Conservation (phyloP, 1,140 invertebrate species). For the Drosophila repletoides region DNA sequence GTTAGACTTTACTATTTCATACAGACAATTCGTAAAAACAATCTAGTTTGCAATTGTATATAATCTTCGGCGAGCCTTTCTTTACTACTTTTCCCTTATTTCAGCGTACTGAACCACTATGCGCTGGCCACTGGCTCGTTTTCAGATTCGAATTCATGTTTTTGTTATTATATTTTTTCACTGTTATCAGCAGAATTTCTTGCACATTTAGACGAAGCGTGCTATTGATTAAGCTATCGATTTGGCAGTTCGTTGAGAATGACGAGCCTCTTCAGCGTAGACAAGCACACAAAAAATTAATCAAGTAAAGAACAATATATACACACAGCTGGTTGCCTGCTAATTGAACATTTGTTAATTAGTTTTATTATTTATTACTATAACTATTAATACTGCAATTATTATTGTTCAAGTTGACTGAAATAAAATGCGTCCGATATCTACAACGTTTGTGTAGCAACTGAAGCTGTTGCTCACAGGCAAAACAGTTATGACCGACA, state of each 20-base stretch:
- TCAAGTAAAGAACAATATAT: no score
- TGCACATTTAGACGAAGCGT: constrained; percentile 32
- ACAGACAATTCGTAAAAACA: no score
- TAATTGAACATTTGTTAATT: constrained; percentile 5
- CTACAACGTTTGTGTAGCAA: constrained; percentile 52
- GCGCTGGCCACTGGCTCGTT: no score
- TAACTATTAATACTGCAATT: neutral
- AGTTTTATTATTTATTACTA: constrained; percentile 1
- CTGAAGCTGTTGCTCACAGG: constrained; percentile 34
- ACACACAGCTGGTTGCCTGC: neutral
- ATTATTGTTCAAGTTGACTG: neutral
- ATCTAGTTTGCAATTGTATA: neutral
- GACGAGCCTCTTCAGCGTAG: constrained; percentile 30
- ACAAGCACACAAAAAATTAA: neutral
- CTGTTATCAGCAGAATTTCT: no score
- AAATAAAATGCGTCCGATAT: constrained; percentile 44
- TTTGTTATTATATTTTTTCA: neutral
- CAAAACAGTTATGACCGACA: neutral
- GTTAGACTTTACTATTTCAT: no score
- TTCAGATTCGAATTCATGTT: no score
- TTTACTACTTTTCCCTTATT: no score
- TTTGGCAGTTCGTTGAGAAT: constrained; percentile 25
- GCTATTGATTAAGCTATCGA: constrained; percentile 59
- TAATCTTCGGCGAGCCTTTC: neutral
- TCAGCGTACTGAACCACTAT: no score